Percentiles rank a stretch among this genome's conserved stretches.
Evolutionary conservation across 1,140 invertebrate genomes (phyloP).

Genomic region (Trypoxylus dichotomus): DNA sequence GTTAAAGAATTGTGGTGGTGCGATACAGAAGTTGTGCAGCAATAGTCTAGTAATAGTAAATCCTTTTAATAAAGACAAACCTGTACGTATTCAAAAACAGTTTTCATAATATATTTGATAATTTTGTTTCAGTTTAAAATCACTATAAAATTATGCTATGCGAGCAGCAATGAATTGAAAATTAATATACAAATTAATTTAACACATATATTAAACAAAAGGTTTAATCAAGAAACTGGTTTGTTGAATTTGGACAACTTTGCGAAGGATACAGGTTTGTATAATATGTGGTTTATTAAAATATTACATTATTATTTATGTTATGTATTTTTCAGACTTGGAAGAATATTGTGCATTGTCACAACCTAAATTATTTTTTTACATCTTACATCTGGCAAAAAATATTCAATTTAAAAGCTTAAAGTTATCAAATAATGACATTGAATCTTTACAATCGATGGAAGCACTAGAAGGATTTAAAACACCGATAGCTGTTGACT

Average conservation of each 20-base stretch:
- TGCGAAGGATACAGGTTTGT: conserved; percentile 53
- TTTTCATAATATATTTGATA: conserved; percentile 27
- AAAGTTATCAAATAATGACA: conserved; percentile 55
- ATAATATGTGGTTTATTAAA: not conserved
- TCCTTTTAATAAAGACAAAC: conserved; percentile 45
- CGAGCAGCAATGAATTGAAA: conserved; percentile 55
- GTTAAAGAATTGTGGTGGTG: conserved; percentile 56
- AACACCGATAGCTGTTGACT: conserved; percentile 52
- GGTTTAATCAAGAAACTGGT: conserved; percentile 50
- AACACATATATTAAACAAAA: conserved; percentile 50
- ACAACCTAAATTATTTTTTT: conserved; percentile 54
- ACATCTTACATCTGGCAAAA: conserved; percentile 56
- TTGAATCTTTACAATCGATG: conserved; percentile 50
- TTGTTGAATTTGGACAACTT: conserved; percentile 54
- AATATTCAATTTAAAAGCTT: conserved; percentile 50
- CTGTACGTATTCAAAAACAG: conserved; percentile 33
- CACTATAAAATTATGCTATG: conserved; percentile 54
- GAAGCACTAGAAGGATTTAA: conserved; percentile 48
- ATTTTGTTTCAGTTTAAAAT: conserved; percentile 51
- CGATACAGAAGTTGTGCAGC: conserved; percentile 56
- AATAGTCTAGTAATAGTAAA: conserved; percentile 55
- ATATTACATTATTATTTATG: conserved; percentile 4
- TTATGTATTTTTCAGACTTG: conserved; percentile 46
- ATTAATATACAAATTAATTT: conserved; percentile 56
- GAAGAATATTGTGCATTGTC: conserved; percentile 56